Base-by-base conservation (phyloP, 1,140 invertebrate species). In the Dreissena rostriformis region DNA sequence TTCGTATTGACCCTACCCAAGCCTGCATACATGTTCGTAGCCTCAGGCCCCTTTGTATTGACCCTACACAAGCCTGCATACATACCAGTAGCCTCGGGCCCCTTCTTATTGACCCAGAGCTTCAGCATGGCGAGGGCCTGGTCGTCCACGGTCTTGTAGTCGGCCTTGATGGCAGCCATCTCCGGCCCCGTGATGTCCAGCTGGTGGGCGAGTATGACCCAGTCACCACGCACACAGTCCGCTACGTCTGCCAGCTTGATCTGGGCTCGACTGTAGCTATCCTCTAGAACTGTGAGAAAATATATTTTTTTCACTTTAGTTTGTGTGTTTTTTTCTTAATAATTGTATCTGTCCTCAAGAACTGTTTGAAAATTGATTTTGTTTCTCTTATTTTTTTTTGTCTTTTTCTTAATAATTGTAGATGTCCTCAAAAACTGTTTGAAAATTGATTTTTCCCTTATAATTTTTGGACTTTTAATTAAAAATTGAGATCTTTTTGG, bases 111-210 rank as follows among this genome's bases (percentile, higher is more conserved):
- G 84, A 96, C 93, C 97, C 97, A 99, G 49, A 98, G 94, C 86
- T 97, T 96, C 57, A 99, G 95, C 97, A 99, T 98, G 5, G 97
- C 96, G 86, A 98, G 96, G 0, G 97, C 98, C 93, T 99, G 98
- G 88, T 98, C 96, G 0, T 96, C 96, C 14, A 96, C 95, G 88
- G 97, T 97, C 1, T 97, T 96, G 92, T 97, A 96, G 86, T 98
- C 97, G 57, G 96, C 95, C 91, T 97, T 96, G 68, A 99, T 98
- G 75, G 97, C 95, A 83, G 97, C 96, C 24, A 98, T 96, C 88
- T 98, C 97, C 24, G 96, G 96, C n/a, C 97, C 95, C 71, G 96
- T 95, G 4, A 99, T 95, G 79, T 97, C 97, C 53, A 99, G 94
- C 79, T 94, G 93, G 53, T 91, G 88, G 0, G 98, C 98, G 65